Evolutionary conservation across 1,140 invertebrate genomes (phyloP).

Genomic region (Cydia amplana): DNA sequence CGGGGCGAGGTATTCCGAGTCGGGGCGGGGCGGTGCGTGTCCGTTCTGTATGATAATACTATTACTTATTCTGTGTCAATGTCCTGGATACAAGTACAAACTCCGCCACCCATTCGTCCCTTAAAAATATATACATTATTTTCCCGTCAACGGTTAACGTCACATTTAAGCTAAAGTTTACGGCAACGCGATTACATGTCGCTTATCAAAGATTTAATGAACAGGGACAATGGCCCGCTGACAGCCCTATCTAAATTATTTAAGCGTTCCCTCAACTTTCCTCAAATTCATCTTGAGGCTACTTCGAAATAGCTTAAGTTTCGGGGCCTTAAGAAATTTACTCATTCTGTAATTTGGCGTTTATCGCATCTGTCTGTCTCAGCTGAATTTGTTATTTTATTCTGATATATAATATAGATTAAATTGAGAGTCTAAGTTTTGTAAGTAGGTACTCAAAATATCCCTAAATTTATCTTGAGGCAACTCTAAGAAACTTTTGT

Average conservation of each 20-base stretch:
- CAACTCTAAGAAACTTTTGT: no score
- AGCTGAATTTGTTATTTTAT: no score
- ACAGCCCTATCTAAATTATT: slow-evolving; percentile 6
- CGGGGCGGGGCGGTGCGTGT: no score
- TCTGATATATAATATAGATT: no score
- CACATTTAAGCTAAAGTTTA: slow-evolving; percentile 7
- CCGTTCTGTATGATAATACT: no score
- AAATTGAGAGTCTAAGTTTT: no score
- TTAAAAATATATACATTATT: slow-evolving; percentile 15
- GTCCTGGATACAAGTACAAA: not conserved
- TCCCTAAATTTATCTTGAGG: no score
- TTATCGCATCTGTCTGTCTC: not conserved
- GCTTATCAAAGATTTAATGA: slow-evolving; percentile 15
- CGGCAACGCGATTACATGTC: not conserved
- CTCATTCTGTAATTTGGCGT: not conserved
- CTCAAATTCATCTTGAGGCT: not conserved
- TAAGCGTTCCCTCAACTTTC: slow-evolving; percentile 8
- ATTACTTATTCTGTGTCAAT: no score
- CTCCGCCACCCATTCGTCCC: not conserved
- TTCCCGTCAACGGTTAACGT: slow-evolving; percentile 1
- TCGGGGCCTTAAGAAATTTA: not conserved
- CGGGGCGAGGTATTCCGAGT: no score
- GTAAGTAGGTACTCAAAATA: no score
- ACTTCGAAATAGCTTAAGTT: slow-evolving; percentile 18
- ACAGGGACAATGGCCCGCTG: slow-evolving; percentile 1